Evolutionary conservation across 2,797 vertebrate genomes (phyloP).

Genomic region (Anguilla anguilla): DNA sequence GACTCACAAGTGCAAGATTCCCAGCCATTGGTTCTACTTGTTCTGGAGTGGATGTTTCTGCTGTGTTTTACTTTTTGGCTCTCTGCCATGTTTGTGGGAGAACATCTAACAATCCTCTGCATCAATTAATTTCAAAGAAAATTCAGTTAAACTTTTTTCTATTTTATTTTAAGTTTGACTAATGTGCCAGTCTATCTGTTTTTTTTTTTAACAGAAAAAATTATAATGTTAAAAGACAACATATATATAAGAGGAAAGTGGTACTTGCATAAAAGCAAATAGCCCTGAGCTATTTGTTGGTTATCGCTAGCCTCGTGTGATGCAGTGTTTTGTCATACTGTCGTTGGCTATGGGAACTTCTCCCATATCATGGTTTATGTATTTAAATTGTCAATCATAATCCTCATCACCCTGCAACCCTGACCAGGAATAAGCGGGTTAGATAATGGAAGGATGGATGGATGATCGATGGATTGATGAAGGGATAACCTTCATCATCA

Average conservation of each 20-base stretch:
- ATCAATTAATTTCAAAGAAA: neutral
- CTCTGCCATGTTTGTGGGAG: neutral
- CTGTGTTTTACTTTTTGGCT: slow-evolving; percentile 1
- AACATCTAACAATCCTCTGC: neutral
- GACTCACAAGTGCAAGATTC: slow-evolving; percentile 6
- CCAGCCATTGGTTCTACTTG: neutral
- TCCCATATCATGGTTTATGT: neutral
- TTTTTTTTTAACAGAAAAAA: too few relatives aligned
- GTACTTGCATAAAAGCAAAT: too few relatives aligned
- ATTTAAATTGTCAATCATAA: too few relatives aligned
- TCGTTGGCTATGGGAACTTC: neutral
- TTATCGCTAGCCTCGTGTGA: neutral
- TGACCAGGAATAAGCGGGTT: too few relatives aligned
- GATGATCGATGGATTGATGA: too few relatives aligned
- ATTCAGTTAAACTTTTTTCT: neutral
- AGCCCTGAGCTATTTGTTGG: neutral
- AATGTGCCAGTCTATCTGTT: too few relatives aligned
- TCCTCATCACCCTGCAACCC: too few relatives aligned
- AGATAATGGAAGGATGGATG: too few relatives aligned
- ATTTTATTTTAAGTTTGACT: too few relatives aligned
- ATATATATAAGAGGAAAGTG: too few relatives aligned
- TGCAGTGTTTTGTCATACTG: neutral
- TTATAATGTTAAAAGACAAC: too few relatives aligned
- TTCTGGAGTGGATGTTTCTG: neutral
- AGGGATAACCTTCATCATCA: too few relatives aligned